Base-by-base conservation (phyloP, 2,113 vertebrate species). In the Epinephelus moara region DNA sequence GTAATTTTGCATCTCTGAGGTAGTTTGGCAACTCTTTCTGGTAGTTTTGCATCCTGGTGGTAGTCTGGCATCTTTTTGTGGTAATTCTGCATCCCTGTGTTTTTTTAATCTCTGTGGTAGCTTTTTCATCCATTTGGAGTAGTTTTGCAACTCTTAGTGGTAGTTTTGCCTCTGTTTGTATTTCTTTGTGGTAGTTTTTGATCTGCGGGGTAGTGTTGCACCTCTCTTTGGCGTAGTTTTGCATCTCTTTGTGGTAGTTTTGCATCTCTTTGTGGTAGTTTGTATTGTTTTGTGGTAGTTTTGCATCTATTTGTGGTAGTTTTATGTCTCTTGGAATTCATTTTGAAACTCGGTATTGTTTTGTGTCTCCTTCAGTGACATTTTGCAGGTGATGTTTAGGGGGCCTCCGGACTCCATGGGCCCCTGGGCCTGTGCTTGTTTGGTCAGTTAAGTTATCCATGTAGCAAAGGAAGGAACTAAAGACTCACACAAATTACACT, bases 381-480 rank as follows among this genome's bases (percentile, higher is more conserved):
- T 55, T 19, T 59, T 66, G 50, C 19, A n/a, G 40, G 33, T 70
- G 25, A 53, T 40, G 42, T 33, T 27, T 25, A 21, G 15, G 23
- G 12, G 27, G 7, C 1, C n/a, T 3, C 12, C 19, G 18, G 14
- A 52, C 52, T 14, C 53, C 11, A 21, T 7, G 17, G 23, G 42
- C 47, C 37, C 11, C 17, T n/a, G 23, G 27, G 18, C 0, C 2
- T 63, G 11, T 47, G 14, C 13, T 25, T 21, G 42, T 15, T 40
- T 52, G 30, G 8, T 8, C 21, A 18, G 14, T 37, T 37, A 33
- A 52, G 5, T 64, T 47, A 37, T 61, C 37, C 14, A 56, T 47
- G 25, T 68, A 73, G 10, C n/a, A 45, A 40, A 57, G 55, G 18
- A 42, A 57, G 8, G 9, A 63, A 50, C n/a, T 77, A 63, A n/a